Evolutionary conservation across 2,113 vertebrate genomes (phyloP), one percentile per base, ranked within the genome.

Genomic region (Pseudopipra pipra): DNA sequence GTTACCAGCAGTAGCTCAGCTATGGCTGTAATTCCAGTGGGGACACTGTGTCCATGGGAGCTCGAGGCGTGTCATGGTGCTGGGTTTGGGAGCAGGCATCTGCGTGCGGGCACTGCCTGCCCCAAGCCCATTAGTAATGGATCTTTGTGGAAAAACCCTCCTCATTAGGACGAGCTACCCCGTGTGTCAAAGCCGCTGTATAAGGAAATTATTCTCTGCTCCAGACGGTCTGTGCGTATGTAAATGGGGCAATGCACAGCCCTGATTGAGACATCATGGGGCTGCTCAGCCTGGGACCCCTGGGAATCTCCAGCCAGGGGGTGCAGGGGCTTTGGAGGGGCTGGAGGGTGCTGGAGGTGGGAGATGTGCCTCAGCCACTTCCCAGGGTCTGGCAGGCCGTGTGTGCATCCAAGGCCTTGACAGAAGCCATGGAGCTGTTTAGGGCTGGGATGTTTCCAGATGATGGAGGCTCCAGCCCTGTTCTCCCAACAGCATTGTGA

Each of bases 1-100:
- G 25, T 55, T 23, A 1, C 62, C 25, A 19, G 37, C 15, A 6
- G 16, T 8, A 2, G 23, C 46, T 62, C 44, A 61, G 37, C 37
- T 0, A 0, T 1, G 31, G 80, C 66, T 80, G 25, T 22, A 18
- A 30, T 74, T 47, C 66, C 1, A 0, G 46, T 14, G 65, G 59
- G 73, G 62, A 47, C 33, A 35, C 37, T 1, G 4, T 51, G 61
- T 59, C 24, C 0, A 0, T 66, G 56, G 59, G 33, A 67, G 62
- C 62, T 62, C 3, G 0, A 3, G 79, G 33, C 2, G 7, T 4
- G 1, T 19, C 4, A 7, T 33, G 41, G 51, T 7, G 19, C 90
- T 75, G 87, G 63, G 77, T 92, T 80, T 77, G 77, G 75, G 86
- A 78, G 52, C 27, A 33, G 76, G 65, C 27, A 0, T 19, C 61